phyloP scores from a whole-genome alignment of 30 jellyfish, hydroid and myxozoan genomes.

The Hydractinia symbiolongicarpus region DNA sequence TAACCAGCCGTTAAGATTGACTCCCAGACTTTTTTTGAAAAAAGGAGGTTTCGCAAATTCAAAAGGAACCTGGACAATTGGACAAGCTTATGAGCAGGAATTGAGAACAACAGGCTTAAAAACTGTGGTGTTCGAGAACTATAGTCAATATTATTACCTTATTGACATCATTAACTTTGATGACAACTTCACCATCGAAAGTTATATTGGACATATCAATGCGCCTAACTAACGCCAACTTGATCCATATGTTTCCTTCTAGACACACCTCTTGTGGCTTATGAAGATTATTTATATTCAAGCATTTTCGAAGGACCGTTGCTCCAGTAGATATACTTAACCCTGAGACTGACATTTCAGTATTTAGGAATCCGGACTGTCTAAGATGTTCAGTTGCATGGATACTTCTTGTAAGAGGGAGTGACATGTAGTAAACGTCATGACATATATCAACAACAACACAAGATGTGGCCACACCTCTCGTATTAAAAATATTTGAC shows the following conservation, averaged over 20 bases:
- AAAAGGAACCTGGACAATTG: too few relatives aligned
- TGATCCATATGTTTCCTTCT: conserved; percentile 16
- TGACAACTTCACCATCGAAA: conserved; percentile 18
- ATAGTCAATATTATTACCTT: neutral
- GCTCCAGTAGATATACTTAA: conserved; percentile 12
- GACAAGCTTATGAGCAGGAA: too few relatives aligned
- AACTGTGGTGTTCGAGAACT: neutral
- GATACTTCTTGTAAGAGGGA: conserved; percentile 12
- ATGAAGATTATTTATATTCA: neutral
- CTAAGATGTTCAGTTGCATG: conserved; percentile 14
- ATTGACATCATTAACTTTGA: neutral
- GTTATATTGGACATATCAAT: neutral
- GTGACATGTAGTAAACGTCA: conserved; percentile 19
- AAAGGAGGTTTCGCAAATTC: too few relatives aligned
- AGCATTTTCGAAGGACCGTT: conserved; percentile 9
- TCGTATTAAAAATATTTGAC: conserved; percentile 2
- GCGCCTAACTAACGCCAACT: neutral
- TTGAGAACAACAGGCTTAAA: neutral
- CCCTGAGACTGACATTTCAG: conserved; percentile 19
- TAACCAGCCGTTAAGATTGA: too few relatives aligned
- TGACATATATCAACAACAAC: conserved; percentile 25
- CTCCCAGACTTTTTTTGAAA: too few relatives aligned
- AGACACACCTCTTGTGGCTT: neutral
- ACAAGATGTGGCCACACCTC: conserved; percentile 15
- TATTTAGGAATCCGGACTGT: conserved; percentile 4